phyloP scores from a whole-genome alignment of 2,888 invertebrate species.

The Trichogramma dendrolimi region DNA sequence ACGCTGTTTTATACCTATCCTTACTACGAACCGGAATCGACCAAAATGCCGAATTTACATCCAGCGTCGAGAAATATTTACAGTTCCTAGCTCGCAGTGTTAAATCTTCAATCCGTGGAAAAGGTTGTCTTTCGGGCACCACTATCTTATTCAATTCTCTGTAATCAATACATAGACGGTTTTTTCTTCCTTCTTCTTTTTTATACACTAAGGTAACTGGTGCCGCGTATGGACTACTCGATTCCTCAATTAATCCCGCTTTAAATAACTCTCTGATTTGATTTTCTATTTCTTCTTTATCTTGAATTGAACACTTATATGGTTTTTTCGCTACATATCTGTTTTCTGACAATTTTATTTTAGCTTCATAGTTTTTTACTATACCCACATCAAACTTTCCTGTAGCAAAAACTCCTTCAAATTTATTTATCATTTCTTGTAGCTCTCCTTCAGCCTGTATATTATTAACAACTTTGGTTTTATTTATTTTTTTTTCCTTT shows the following conservation, averaged over 20 bases:
- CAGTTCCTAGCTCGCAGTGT: conserved; percentile 24
- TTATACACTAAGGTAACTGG: conserved; percentile 34
- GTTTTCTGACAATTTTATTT: conserved; percentile 24
- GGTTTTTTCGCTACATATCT: conserved; percentile 28
- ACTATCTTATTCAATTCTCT: conserved; percentile 33
- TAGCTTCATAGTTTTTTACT: conserved; percentile 23
- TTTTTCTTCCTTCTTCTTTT: conserved; percentile 36
- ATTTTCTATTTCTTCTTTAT: conserved; percentile 30
- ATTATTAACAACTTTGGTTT: not conserved
- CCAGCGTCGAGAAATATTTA: conserved; percentile 23
- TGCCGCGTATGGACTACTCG: conserved; percentile 33
- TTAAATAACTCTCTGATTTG: conserved; percentile 30
- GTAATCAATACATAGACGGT: conserved; percentile 39
- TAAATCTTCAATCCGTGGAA: conserved; percentile 28
- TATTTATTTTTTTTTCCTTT: not conserved
- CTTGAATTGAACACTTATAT: conserved; percentile 28
- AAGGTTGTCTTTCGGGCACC: conserved; percentile 24
- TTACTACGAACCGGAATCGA: conserved; percentile 23
- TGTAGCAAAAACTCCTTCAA: conserved; percentile 21
- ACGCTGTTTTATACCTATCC: conserved; percentile 27
- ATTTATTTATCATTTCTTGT: not conserved
- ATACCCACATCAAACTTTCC: conserved; percentile 25
- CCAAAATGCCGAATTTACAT: conserved; percentile 28
- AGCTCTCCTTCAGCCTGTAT: not conserved
- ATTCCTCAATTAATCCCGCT: conserved; percentile 33